Base-by-base conservation (phyloP, 1,140 invertebrate genomes). In the Cydia splendana region DNA sequence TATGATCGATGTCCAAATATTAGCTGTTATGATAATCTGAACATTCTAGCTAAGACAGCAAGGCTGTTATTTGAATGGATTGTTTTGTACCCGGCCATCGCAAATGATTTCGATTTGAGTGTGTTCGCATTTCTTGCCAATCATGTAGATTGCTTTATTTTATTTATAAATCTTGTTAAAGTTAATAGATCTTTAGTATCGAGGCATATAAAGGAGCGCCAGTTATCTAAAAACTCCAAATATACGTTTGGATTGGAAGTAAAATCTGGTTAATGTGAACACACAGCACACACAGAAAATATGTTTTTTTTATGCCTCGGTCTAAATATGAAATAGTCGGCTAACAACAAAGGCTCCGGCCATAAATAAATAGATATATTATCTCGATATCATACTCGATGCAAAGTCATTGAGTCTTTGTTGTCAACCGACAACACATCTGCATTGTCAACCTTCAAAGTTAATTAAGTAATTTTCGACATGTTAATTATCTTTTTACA, bases 381-480 rank as follows among this genome's bases (percentile, higher is more conserved):
- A 48, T 57, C 53, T 57, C 53, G n/a, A 57, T 57, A 18, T 57
- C 53, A 20, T 18, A 57, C n/a, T n/a, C 2, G n/a, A 57, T n/a
- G 7, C n/a, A 4, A 57, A 18, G 53, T 18, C 5, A 13, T 45
- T 45, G 6, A 62, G 10, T 24, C 6, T 62, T 62, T 62, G 57
- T 20, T 20, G 20, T 62, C 10, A 62, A 24, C 57, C 57, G 10
- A 62, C 20, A 24, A 24, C 10, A 48, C 38, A 57, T 6, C 53
- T 62, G 57, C n/a, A 62, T 62, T 53, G n/a, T 53, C 15, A 53
- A 53, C 57, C 20, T 62, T n/a, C n/a, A n/a, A 62, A 24, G 57
- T 62, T 45, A 38, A n/a, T 2, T 71, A 45, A 71, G 67, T 71
- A 71, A 45, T 71, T 71, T 45, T 71, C 67, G 67, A 71, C 67